Percentiles rank a stretch among this genome's conserved stretches.
phyloP scores from a whole-genome alignment of 1,140 invertebrate species.

The Semibalanus balanoides region DNA sequence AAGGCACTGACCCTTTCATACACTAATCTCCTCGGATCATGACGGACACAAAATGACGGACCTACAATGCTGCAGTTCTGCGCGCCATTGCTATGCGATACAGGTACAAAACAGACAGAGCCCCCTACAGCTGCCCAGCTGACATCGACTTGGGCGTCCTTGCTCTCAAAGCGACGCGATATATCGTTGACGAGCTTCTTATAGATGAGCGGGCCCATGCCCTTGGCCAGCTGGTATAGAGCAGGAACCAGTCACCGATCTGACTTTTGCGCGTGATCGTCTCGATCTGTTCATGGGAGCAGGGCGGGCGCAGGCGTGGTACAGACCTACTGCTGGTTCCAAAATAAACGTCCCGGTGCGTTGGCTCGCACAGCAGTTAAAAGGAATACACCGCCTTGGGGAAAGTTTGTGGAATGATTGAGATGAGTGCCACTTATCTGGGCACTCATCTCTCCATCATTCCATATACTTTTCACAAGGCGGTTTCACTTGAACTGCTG shows the following conservation, averaged over 20 bases:
- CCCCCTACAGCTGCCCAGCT: too few relatives aligned
- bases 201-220: conserved; percentile 78
- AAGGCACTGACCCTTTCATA: too few relatives aligned
- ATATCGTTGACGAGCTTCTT: conserved; percentile 68
- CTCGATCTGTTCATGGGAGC: conserved; percentile 53
- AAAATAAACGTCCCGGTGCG: too few relatives aligned
- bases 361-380: too few relatives aligned
- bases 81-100: not conserved
- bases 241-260: conserved; percentile 84
- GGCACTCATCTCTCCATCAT: too few relatives aligned
- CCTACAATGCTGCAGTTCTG: not conserved
- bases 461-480: too few relatives aligned
- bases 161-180: conserved; percentile 55
- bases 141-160: conserved; percentile 27
- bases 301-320: conserved; percentile 24
- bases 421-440: too few relatives aligned
- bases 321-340: too few relatives aligned
- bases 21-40: not conserved
- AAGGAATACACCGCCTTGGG: too few relatives aligned
- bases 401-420: too few relatives aligned
- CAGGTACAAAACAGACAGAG: not conserved
- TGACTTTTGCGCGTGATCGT: conserved; percentile 62
- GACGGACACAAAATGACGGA: not conserved
- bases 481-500: too few relatives aligned
- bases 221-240: conserved; percentile 71